These are phyloP conservation scores for Neopelma chrysocephalum DNA, from an alignment of 2,797 vertebrate species.

Conservation along the genomic window DNA sequence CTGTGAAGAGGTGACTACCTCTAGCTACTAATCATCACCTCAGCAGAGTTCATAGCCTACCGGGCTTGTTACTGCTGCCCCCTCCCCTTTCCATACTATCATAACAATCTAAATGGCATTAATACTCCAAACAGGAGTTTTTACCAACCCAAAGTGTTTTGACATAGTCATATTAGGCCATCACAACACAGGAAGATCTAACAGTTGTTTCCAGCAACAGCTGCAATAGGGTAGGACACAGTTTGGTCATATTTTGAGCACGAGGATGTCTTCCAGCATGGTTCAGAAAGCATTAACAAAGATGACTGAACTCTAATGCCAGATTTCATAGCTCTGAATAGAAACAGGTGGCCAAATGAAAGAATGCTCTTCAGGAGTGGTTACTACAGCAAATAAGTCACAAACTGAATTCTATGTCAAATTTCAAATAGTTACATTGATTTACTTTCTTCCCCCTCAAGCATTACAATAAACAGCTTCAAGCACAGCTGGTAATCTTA, in stretches of 20 bases:
- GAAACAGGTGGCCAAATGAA: not conserved
- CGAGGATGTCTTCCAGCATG: not conserved
- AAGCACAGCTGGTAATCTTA: not conserved
- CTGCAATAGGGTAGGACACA: not conserved
- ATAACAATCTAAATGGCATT: not conserved
- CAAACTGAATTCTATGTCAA: not conserved
- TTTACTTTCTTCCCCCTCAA: not conserved
- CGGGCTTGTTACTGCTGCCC: not conserved
- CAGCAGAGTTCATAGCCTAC: not conserved
- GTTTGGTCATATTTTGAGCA: not conserved
- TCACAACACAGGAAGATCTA: not conserved
- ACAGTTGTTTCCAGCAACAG: not conserved
- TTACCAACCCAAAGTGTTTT: not conserved
- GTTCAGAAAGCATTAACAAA: not conserved
- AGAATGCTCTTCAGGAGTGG: not conserved
- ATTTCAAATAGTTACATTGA: not conserved
- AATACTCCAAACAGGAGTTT: not conserved
- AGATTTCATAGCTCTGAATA: not conserved
- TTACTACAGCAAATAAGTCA: not conserved
- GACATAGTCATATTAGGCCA: accelerated
- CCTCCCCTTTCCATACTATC: not conserved
- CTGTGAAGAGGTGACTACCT: not conserved
- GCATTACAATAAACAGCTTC: not conserved
- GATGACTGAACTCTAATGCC: not conserved
- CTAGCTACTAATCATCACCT: not conserved